Conservation (phyloP, 2,888 invertebrate genomes). For the Brachynemurus nebulosus region DNA sequence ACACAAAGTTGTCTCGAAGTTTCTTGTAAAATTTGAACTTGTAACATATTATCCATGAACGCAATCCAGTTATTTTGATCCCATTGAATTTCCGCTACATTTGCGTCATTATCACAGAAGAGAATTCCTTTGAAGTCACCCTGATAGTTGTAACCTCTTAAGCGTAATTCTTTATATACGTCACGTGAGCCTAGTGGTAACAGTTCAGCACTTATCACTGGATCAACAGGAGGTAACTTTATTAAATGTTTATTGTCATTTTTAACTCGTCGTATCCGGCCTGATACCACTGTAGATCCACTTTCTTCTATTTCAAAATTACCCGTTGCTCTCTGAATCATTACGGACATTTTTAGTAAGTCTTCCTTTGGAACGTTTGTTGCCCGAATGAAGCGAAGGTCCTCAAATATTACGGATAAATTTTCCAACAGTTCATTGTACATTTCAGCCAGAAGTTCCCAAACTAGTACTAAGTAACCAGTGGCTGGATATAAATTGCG, state of each 20-base stretch:
- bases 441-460: constrained; percentile 38
- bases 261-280: constrained; percentile 45
- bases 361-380: constrained; percentile 36
- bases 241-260: constrained; percentile 40
- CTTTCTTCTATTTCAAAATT: constrained; percentile 42
- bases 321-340: constrained; percentile 30
- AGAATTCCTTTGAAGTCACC: constrained; percentile 26
- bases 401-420: constrained; percentile 40
- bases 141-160: constrained; percentile 48
- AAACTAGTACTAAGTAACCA: constrained; percentile 34
- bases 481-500: constrained; percentile 47
- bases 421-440: constrained; percentile 29
- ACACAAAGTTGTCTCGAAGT: constrained; percentile 55
- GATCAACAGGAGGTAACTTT: constrained; percentile 28
- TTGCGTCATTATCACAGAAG: constrained; percentile 22
- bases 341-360: constrained; percentile 23
- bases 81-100: constrained; percentile 22
- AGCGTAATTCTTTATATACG: constrained; percentile 53
- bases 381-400: constrained; percentile 43
- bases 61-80: constrained; percentile 59
- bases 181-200: constrained; percentile 27
- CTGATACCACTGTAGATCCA: constrained; percentile 54
- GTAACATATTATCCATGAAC: constrained; percentile 79
- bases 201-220: not conserved
- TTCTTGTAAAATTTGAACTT: constrained; percentile 51